Evolutionary conservation across 2,888 invertebrate species (phyloP), one percentile per base, ranked within the genome.

Genomic region (Volucella zonaria): DNA sequence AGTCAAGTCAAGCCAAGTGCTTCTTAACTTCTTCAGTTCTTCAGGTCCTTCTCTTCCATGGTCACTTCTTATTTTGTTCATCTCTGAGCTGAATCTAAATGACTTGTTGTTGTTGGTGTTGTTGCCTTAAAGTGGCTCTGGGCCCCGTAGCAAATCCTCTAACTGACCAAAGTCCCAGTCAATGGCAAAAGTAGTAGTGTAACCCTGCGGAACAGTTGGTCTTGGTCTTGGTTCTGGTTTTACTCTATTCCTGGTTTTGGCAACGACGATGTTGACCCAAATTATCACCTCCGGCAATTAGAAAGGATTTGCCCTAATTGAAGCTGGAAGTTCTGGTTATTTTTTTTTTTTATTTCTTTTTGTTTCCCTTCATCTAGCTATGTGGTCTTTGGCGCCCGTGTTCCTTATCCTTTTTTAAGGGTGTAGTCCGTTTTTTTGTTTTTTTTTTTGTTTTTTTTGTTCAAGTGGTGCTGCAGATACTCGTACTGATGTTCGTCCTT

Each of bases 261-360:
- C 56, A 64, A 47, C 59, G 14, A 61, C 54, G 42, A 66, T 71
- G 77, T 31, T 31, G 31, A 71, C 82, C 82, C 52, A 77, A 77
- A 82, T 82, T 77, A 82, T 77, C 82, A 82, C 82, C 82, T 82
- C 77, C 59, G 77, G 82, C 82, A 82, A 82, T 82, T 82, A 82
- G 82, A 82, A 82, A 77, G 77, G 82, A 82, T 82, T 82, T 77
- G 77, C 45, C 23, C 56, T 82, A 82, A 82, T 82, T 82, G 82
- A 67, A 77, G 62, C 73, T 71, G 82, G 82, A 66, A 81, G 64
- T 71, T 62, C 67, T 6, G 31, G 45, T 38, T 51, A 43, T 43
- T 45, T 31, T 43, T 43, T 45, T 31, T 43, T 58, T 14, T 38
- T 54, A 3, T 56, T 42, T 59, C 23, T 23, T 9, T 54, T 62